Evolutionary conservation across 2,797 vertebrate genomes (phyloP).

Genomic region (Intellagama lesueurii): DNA sequence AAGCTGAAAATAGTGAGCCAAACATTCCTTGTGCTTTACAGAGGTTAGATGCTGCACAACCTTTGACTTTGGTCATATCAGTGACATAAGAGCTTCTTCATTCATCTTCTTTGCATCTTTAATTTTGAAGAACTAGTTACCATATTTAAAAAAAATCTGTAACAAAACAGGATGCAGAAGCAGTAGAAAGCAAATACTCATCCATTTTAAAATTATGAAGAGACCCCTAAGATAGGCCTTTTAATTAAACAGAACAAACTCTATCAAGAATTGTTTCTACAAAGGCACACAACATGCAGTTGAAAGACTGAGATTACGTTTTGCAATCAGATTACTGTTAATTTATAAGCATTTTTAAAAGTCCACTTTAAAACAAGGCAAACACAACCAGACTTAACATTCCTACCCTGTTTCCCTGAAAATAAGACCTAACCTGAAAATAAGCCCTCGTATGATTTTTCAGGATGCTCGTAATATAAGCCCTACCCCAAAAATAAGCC

Average conservation of each 20-base stretch:
- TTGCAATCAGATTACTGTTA: background rate
- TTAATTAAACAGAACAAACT: background rate
- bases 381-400: background rate
- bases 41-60: background rate
- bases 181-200: background rate
- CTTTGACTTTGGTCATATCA: background rate
- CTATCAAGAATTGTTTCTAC: background rate
- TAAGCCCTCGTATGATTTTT: no score
- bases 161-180: background rate
- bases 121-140: background rate
- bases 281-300: background rate
- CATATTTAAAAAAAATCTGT: background rate
- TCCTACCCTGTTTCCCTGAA: background rate
- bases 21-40: background rate
- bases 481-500: no score
- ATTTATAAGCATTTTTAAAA: background rate
- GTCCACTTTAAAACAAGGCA: background rate
- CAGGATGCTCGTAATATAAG: no score
- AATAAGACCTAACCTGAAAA: no score
- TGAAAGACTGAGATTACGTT: background rate
- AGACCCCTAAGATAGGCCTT: background rate
- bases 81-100: background rate
- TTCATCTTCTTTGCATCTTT: background rate
- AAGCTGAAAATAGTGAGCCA: background rate
- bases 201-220: background rate